A percentile compares a stretch with the other conserved stretches of the same genome.
These are phyloP conservation scores for Ormyrus nitidulus DNA, from an alignment of 2,888 invertebrate genomes.

Conservation along the genomic window DNA sequence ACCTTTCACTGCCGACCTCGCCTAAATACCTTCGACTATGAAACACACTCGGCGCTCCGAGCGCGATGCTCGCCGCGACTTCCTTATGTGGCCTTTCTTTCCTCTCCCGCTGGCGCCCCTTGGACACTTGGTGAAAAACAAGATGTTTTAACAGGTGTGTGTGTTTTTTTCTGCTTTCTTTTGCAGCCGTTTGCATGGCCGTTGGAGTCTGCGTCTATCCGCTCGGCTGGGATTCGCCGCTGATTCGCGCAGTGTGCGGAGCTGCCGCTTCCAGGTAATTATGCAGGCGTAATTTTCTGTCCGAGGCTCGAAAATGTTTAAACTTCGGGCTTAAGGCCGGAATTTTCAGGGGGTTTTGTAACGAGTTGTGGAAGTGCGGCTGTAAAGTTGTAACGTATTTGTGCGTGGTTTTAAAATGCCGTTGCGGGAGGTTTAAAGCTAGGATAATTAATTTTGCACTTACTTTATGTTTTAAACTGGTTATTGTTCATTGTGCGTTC, in stretches of 20 bases:
- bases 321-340: no score
- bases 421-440: neutral
- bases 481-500: slow-evolving; percentile 1
- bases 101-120: neutral
- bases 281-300: no score
- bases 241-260: slow-evolving; percentile 91
- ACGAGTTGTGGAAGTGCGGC: no score
- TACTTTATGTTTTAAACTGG: neutral
- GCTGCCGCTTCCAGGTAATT: slow-evolving; percentile 85
- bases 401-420: neutral
- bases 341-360: no score
- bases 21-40: slow-evolving; percentile 52
- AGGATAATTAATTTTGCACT: slow-evolving; percentile 35
- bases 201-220: slow-evolving; percentile 93
- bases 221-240: slow-evolving; percentile 91
- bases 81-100: slow-evolving; percentile 5
- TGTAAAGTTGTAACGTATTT: no score
- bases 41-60: neutral
- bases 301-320: no score
- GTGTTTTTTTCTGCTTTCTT: no score
- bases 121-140: neutral
- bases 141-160: no score
- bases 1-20: slow-evolving; percentile 70
- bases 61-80: slow-evolving; percentile 9
- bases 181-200: slow-evolving; percentile 88